These are phyloP conservation scores for Oscheius myriophilus DNA, from an alignment of 2,888 invertebrate species.

Conservation along the genomic window DNA sequence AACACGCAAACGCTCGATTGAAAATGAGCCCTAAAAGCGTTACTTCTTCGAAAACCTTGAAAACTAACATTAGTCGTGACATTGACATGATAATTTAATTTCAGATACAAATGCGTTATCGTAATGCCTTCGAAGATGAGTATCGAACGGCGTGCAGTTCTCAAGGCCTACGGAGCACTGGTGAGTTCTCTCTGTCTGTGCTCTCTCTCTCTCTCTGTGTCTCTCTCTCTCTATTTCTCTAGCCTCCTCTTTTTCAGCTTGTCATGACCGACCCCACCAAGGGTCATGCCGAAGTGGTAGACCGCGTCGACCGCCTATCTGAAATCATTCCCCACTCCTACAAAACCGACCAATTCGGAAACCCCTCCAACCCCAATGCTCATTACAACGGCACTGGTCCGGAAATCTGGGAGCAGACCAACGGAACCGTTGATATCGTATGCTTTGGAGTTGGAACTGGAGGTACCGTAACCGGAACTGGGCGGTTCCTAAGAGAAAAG, in stretches of 20 bases:
- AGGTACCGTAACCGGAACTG: constrained; percentile 58
- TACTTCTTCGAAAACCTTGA: no score
- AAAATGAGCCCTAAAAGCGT: no score
- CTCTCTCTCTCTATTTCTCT: no score
- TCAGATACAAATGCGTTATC: no score
- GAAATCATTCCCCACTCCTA: constrained; percentile 8
- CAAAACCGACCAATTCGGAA: constrained; percentile 53
- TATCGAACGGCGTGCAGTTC: constrained; percentile 61
- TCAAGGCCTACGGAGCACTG: constrained; percentile 60
- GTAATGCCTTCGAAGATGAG: constrained; percentile 69
- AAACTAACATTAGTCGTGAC: no score
- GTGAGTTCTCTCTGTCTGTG: constrained; percentile 6
- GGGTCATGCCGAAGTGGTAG: constrained; percentile 34
- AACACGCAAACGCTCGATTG: no score
- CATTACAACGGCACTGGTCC: constrained; percentile 68
- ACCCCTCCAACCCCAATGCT: constrained; percentile 62
- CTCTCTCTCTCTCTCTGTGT: no score
- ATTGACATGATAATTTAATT: no score
- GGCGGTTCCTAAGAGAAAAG: constrained; percentile 43
- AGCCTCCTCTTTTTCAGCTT: background rate
- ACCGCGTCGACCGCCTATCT: constrained; percentile 30
- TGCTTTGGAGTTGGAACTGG: constrained; percentile 66
- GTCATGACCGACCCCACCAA: constrained; percentile 36
- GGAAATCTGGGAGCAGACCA: constrained; percentile 69
- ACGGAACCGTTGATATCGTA: constrained; percentile 65